A percentile compares a stretch with the other conserved stretches of the same genome.
Evolutionary conservation across 2,797 vertebrate genomes (phyloP).

Genomic region (Malacoctenus gilli): DNA sequence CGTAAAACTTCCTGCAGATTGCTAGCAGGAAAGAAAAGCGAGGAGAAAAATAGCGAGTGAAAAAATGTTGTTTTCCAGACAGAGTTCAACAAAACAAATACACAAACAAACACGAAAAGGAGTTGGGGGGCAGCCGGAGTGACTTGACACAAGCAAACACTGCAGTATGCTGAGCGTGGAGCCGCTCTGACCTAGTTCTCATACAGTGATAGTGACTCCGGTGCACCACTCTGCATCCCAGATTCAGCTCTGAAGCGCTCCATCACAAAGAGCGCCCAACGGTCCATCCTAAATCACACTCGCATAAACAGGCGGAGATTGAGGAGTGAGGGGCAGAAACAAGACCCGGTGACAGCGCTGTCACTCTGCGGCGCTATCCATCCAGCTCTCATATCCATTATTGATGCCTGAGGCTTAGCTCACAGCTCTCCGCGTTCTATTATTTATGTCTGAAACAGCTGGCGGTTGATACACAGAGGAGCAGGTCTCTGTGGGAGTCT

Average conservation of each 20-base stretch:
- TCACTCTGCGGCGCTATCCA: slow-evolving; percentile 61
- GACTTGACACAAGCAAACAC: slow-evolving; percentile 33
- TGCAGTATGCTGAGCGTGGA: slow-evolving; percentile 57
- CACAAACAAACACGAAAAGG: slow-evolving; percentile 12
- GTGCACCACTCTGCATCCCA: slow-evolving; percentile 45
- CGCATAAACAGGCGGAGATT: slow-evolving; percentile 12
- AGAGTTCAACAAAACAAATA: slow-evolving; percentile 59
- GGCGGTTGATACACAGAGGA: slow-evolving; percentile 76
- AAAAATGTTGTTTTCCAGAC: too few relatives aligned
- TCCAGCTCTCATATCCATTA: slow-evolving; percentile 75
- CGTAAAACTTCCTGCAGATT: too few relatives aligned
- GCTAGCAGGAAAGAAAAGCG: too few relatives aligned
- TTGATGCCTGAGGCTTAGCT: slow-evolving; percentile 80
- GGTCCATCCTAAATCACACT: slow-evolving; percentile 16
- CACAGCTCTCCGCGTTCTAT: slow-evolving; percentile 76
- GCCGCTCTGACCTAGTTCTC: slow-evolving; percentile 75
- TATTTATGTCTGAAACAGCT: slow-evolving; percentile 82
- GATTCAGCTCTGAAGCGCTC: slow-evolving; percentile 50
- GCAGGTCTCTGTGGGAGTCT: slow-evolving; percentile 68
- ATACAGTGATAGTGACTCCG: slow-evolving; percentile 51
- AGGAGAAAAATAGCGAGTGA: too few relatives aligned
- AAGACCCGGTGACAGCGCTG: slow-evolving; percentile 51
- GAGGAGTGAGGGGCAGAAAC: slow-evolving; percentile 54
- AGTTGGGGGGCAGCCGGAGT: slow-evolving; percentile 41
- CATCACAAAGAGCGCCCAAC: slow-evolving; percentile 22